Conservation (phyloP, 2,113 vertebrate genomes). For the Hippocampus comes region DNA sequence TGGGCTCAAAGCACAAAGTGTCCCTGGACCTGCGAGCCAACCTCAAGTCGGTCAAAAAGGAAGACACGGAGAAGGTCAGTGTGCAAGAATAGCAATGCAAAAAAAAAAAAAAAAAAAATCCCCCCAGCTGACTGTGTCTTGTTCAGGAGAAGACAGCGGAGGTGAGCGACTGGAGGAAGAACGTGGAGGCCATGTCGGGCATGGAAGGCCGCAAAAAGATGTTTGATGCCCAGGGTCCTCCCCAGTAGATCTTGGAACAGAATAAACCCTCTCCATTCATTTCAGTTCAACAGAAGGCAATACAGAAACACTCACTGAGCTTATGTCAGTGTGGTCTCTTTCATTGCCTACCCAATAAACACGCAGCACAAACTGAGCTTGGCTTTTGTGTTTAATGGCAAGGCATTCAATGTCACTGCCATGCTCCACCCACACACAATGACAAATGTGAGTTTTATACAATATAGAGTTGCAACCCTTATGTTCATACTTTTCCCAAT, state of each 20-base stretch:
- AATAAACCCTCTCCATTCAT: background rate
- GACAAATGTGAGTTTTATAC: background rate
- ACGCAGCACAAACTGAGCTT: background rate
- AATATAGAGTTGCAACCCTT: too few species aligned
- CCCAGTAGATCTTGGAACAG: conserved; percentile 38
- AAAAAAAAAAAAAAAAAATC: too few species aligned
- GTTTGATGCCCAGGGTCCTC: conserved; percentile 75
- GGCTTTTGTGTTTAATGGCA: background rate
- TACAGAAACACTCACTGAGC: background rate
- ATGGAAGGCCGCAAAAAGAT: conserved; percentile 96
- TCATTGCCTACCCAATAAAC: conserved; percentile 30
- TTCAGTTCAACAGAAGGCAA: background rate
- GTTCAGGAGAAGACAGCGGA: conserved; percentile 61
- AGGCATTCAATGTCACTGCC: background rate
- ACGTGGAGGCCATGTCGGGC: conserved; percentile 84
- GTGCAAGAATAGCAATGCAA: background rate
- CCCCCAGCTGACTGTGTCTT: background rate
- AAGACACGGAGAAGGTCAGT: conserved; percentile 92
- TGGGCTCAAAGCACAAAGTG: conserved; percentile 98
- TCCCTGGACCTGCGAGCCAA: conserved; percentile 95
- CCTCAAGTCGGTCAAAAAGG: conserved; percentile 97
- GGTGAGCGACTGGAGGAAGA: conserved; percentile 92
- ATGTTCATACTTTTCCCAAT: too few species aligned
- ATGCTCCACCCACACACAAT: background rate
- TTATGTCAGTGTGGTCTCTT: background rate